These are phyloP conservation scores for Psittacula echo DNA, from an alignment of 2,797 vertebrate species.

Conservation along the genomic window DNA sequence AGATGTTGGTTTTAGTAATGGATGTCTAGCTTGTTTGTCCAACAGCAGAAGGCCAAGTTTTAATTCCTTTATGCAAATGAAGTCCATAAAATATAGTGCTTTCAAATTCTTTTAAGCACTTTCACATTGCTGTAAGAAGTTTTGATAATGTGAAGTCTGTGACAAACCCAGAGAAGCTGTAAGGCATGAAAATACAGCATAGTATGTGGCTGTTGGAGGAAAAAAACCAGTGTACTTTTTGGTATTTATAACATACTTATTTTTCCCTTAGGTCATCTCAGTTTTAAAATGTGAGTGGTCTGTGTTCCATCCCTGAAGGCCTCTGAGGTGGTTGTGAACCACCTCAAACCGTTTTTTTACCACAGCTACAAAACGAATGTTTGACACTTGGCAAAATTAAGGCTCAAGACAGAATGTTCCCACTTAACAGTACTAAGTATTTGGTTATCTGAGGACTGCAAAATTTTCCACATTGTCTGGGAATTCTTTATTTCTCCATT, in stretches of 20 bases:
- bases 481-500: conserved; percentile 6
- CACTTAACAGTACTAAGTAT: background rate
- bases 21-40: background rate
- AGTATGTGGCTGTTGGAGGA: background rate
- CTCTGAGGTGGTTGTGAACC: background rate
- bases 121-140: background rate
- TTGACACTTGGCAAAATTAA: background rate
- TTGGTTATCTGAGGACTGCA: background rate
- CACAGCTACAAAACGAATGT: background rate
- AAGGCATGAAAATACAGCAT: background rate
- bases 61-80: background rate
- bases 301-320: background rate
- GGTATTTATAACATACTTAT: background rate
- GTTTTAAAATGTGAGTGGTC: background rate
- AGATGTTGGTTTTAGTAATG: background rate
- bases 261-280: background rate
- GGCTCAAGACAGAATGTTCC: background rate
- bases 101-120: background rate
- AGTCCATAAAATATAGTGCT: background rate
- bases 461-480: background rate
- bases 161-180: background rate
- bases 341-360: background rate
- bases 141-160: background rate
- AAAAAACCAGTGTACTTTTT: background rate
- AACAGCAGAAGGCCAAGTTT: background rate